Evolutionary conservation across 2,113 vertebrate species (phyloP).

Genomic region (Varanus salvator): DNA sequence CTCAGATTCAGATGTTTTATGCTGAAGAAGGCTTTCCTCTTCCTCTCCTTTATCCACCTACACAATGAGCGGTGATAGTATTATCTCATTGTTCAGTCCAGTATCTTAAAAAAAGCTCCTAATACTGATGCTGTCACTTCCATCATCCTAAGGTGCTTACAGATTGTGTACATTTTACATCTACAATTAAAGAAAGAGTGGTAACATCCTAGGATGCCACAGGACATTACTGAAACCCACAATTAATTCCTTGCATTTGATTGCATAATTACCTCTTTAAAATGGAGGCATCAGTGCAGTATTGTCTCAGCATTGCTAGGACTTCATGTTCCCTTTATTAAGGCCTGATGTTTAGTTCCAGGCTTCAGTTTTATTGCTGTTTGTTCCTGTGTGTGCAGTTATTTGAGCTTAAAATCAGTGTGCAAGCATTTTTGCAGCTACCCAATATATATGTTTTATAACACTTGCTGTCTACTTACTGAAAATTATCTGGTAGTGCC

Average conservation of each 20-base stretch:
- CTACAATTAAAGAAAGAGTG: neutral
- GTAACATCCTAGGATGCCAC: neutral
- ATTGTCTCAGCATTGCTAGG: constrained; percentile 31
- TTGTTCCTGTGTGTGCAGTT: constrained; percentile 29
- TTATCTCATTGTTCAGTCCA: rapidly evolving
- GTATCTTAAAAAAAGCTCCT: neutral
- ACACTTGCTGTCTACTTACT: neutral
- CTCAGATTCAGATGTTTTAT: too few relatives aligned
- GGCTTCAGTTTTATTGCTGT: constrained; percentile 26
- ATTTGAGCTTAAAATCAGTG: constrained; percentile 24
- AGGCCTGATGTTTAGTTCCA: constrained; percentile 23
- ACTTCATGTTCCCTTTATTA: constrained; percentile 30
- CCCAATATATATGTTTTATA: neutral
- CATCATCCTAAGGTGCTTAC: constrained; percentile 12
- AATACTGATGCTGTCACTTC: rapidly evolving
- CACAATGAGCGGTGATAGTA: neutral
- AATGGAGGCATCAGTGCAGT: constrained; percentile 6
- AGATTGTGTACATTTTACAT: neutral
- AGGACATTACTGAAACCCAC: rapidly evolving
- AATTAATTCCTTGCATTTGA: neutral
- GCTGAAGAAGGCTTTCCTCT: neutral
- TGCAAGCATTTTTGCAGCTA: constrained; percentile 25
- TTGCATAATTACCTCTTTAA: neutral
- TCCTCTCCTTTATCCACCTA: neutral
- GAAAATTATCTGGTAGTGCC: neutral